Conservation (phyloP, 2,888 invertebrate species). For the Clanis bilineata region DNA sequence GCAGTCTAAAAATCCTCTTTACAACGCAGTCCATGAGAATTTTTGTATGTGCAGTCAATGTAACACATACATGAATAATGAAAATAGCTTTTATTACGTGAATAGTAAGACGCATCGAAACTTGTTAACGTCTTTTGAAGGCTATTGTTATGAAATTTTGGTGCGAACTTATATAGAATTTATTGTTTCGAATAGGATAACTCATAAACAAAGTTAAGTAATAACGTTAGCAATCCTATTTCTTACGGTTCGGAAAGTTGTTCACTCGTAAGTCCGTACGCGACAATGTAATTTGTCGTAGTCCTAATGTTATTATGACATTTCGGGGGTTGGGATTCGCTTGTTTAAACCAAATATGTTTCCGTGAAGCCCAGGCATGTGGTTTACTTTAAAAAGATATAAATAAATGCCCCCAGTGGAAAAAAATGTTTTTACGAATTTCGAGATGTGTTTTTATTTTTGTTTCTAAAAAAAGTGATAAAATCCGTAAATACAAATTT, state of each 20-base stretch:
- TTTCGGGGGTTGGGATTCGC: neutral
- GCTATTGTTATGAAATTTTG: neutral
- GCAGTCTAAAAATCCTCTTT: no score
- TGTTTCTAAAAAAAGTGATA: no score
- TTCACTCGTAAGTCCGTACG: constrained; percentile 4
- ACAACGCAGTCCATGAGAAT: no score
- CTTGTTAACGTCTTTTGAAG: neutral
- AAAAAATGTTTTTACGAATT: no score
- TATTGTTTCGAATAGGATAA: neutral
- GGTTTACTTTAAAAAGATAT: neutral
- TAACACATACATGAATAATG: no score
- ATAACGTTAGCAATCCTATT: constrained; percentile 26
- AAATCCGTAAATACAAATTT: no score
- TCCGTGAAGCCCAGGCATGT: neutral
- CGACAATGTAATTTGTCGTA: constrained; percentile 16
- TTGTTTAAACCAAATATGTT: neutral
- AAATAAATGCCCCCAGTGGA: no score
- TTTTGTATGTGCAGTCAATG: no score
- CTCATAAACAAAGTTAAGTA: constrained; percentile 13
- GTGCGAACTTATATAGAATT: neutral
- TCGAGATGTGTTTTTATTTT: no score
- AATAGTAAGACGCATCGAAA: neutral
- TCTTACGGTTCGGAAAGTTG: constrained; percentile 12
- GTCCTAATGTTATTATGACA: neutral
- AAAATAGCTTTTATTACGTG: no score